Conservation (phyloP, 2,797 vertebrate genomes). For the Denticeps clupeoides region DNA sequence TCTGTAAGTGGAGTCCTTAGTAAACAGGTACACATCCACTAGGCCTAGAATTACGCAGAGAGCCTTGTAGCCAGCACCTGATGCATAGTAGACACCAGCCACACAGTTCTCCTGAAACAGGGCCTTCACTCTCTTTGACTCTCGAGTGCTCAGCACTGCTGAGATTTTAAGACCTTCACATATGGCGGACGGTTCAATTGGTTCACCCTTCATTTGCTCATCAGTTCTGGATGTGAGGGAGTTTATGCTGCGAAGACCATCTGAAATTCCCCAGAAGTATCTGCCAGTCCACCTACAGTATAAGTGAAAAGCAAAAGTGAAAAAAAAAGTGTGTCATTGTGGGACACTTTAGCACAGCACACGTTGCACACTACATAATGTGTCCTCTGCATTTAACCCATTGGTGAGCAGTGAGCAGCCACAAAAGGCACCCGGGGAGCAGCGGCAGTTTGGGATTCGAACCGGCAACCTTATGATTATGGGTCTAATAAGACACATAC, state of each 20-base stretch:
- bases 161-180: too few relatives aligned
- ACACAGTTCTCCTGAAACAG: conserved; percentile 29
- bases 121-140: conserved; percentile 30
- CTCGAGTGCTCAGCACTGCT: conserved; percentile 43
- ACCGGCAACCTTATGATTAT: too few relatives aligned
- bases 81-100: conserved; percentile 33
- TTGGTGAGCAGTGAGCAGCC: too few relatives aligned
- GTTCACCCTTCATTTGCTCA: too few relatives aligned
- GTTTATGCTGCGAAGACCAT: conserved; percentile 33
- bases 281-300: conserved; percentile 38
- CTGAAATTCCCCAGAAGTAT: conserved; percentile 41
- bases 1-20: conserved; percentile 51
- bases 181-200: too few relatives aligned
- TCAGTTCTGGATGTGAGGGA: conserved; percentile 15
- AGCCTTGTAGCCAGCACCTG: conserved; percentile 52
- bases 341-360: too few relatives aligned
- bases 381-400: too few relatives aligned
- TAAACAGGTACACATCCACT: conserved; percentile 49
- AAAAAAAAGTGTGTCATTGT: too few relatives aligned
- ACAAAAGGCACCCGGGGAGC: too few relatives aligned
- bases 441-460: too few relatives aligned
- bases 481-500: too few relatives aligned
- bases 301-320: background rate
- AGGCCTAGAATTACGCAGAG: conserved; percentile 49
- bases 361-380: too few relatives aligned